A percentile compares a stretch with the other conserved stretches of the same genome.
Evolutionary conservation across 2,113 vertebrate species (phyloP).

Genomic region (Rostratula benghalensis): DNA sequence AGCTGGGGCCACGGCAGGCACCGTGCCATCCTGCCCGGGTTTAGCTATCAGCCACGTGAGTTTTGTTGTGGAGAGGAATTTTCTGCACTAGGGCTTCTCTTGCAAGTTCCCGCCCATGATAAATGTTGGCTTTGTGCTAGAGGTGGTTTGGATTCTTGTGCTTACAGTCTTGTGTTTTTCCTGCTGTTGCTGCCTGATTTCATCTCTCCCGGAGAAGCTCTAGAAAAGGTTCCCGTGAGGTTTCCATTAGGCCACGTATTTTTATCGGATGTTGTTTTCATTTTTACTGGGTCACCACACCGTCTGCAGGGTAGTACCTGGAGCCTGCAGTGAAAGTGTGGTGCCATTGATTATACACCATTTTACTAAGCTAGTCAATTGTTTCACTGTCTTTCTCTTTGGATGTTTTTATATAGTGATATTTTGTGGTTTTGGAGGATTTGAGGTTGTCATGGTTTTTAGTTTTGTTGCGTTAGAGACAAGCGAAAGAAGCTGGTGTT

Average conservation of each 20-base stretch:
- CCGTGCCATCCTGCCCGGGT: background rate
- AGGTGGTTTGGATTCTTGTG: background rate
- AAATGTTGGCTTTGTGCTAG: background rate
- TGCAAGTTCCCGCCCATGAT: background rate
- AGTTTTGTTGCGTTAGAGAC: background rate
- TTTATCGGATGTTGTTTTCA: background rate
- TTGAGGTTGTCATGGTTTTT: background rate
- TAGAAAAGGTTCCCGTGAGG: background rate
- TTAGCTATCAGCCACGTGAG: background rate
- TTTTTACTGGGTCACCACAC: background rate
- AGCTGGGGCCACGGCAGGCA: background rate
- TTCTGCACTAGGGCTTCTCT: background rate
- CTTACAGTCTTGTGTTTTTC: background rate
- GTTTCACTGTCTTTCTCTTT: background rate
- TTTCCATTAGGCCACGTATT: background rate
- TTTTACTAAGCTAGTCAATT: background rate
- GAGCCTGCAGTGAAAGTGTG: background rate
- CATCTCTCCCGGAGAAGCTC: background rate
- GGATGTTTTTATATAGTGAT: background rate
- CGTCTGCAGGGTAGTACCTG: background rate
- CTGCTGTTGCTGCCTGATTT: background rate
- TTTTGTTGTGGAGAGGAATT: background rate
- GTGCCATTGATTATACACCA: background rate
- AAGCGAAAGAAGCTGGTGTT: background rate
- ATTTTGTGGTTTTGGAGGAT: background rate